phyloP scores from a whole-genome alignment of 1,140 invertebrate species.

The Drosophila elegans region DNA sequence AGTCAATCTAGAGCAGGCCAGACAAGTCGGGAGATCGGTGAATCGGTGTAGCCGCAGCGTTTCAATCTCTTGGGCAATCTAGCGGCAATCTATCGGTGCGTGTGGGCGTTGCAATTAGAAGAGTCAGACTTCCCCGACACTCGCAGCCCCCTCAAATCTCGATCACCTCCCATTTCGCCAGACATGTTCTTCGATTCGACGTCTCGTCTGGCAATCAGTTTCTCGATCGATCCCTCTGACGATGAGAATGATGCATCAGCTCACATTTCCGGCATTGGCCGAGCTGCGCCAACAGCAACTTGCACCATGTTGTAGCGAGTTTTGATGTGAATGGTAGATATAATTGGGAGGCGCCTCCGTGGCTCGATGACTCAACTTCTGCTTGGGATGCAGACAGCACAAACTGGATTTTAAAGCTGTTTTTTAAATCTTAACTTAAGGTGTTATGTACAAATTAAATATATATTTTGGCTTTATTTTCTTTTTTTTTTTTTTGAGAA shows the following conservation, averaged over 20 bases:
- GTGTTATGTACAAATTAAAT: no score
- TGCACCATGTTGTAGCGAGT: constrained; percentile 62
- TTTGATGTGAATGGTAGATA: constrained; percentile 25
- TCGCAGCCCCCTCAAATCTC: constrained; percentile 1
- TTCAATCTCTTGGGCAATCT: constrained; percentile 71
- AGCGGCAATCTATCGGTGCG: constrained; percentile 48
- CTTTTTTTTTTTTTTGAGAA: no score
- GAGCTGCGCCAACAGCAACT: constrained; percentile 17
- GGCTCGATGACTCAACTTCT: constrained; percentile 13
- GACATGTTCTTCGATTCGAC: constrained; percentile 72
- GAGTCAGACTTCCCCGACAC: constrained; percentile 40
- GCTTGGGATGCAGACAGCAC: background rate
- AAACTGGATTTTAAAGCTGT: no score
- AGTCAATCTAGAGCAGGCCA: constrained; percentile 60
- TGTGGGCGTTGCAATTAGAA: constrained; percentile 82
- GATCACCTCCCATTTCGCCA: constrained; percentile 5
- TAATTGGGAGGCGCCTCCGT: constrained; percentile 57
- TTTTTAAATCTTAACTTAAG: no score
- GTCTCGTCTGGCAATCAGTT: constrained; percentile 69
- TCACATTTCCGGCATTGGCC: constrained; percentile 71
- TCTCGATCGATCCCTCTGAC: constrained; percentile 51
- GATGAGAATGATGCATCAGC: constrained; percentile 42
- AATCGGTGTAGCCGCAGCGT: constrained; percentile 45
- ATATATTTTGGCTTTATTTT: no score
- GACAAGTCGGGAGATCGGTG: constrained; percentile 41